phyloP scores from a whole-genome alignment of 2,113 vertebrate genomes.

The Phrynocephalus versicolor region DNA sequence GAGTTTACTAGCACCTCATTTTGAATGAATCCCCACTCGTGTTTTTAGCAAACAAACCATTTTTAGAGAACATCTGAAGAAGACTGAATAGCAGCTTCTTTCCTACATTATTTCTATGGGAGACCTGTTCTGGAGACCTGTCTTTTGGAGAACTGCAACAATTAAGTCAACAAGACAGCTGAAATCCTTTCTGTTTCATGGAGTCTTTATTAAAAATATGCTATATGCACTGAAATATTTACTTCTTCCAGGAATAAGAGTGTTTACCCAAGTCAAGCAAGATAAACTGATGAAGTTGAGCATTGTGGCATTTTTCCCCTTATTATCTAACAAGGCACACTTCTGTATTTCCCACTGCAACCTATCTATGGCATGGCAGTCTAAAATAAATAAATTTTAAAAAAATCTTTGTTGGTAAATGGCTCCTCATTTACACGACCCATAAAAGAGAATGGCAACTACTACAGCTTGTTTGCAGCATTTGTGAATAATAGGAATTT shows the following conservation, averaged over 20 bases:
- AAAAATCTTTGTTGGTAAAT: accelerated
- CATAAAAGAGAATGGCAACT: not conserved
- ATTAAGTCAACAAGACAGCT: not conserved
- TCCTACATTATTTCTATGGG: not conserved
- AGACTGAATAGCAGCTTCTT: conserved; percentile 11
- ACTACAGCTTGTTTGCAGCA: not conserved
- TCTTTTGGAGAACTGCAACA: not conserved
- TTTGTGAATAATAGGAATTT: not conserved
- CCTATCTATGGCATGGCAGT: not conserved
- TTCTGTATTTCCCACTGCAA: not conserved
- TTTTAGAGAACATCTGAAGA: not conserved
- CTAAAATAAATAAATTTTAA: not conserved
- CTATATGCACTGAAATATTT: not conserved
- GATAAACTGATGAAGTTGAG: not conserved
- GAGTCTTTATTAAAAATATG: not conserved
- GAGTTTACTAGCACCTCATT: not conserved
- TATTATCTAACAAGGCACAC: not conserved
- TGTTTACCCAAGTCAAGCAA: not conserved
- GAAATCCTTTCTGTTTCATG: not conserved
- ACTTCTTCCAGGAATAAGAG: not conserved
- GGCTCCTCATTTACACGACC: not conserved
- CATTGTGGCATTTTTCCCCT: not conserved
- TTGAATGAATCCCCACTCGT: not conserved
- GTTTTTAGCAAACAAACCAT: conserved; percentile 10
- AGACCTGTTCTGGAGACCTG: conserved; percentile 17